Conservation (phyloP, 2,888 invertebrate genomes). For the Chironomus riparius region DNA sequence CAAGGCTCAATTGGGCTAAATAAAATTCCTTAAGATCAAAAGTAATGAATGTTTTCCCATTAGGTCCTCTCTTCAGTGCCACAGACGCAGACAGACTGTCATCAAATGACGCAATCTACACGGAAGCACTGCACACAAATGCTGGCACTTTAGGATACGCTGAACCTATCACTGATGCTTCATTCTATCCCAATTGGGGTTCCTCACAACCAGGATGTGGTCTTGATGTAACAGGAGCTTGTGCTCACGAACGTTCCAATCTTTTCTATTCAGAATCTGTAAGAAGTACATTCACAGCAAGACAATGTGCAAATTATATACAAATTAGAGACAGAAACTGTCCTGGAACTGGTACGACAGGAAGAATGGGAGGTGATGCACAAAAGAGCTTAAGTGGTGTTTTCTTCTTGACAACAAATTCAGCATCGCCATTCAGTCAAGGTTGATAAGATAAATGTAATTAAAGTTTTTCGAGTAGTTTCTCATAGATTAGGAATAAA, state of each 20-base stretch:
- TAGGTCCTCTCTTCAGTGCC: constrained; percentile 32
- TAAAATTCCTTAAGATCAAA: too few relatives aligned
- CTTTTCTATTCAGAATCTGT: constrained; percentile 42
- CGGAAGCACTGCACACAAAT: constrained; percentile 38
- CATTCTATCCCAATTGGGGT: constrained; percentile 46
- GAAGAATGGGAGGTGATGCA: constrained; percentile 33
- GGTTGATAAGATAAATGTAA: constrained; percentile 3
- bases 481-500: too few relatives aligned
- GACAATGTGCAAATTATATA: constrained; percentile 33
- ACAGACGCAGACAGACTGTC: constrained; percentile 32
- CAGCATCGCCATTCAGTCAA: constrained; percentile 34
- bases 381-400: constrained; percentile 33
- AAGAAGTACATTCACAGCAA: constrained; percentile 34
- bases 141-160: constrained; percentile 36
- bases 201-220: constrained; percentile 48
- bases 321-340: constrained; percentile 32
- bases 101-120: constrained; percentile 36
- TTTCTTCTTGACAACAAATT: constrained; percentile 37
- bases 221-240: constrained; percentile 37
- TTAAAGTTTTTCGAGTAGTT: too few relatives aligned
- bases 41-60: too few relatives aligned
- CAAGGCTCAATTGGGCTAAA: too few relatives aligned
- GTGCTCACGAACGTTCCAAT: constrained; percentile 43
- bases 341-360: constrained; percentile 5
- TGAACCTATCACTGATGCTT: constrained; percentile 40